Evolutionary conservation across 2,888 invertebrate genomes (phyloP).

Genomic region (Sicus ferrugineus): DNA sequence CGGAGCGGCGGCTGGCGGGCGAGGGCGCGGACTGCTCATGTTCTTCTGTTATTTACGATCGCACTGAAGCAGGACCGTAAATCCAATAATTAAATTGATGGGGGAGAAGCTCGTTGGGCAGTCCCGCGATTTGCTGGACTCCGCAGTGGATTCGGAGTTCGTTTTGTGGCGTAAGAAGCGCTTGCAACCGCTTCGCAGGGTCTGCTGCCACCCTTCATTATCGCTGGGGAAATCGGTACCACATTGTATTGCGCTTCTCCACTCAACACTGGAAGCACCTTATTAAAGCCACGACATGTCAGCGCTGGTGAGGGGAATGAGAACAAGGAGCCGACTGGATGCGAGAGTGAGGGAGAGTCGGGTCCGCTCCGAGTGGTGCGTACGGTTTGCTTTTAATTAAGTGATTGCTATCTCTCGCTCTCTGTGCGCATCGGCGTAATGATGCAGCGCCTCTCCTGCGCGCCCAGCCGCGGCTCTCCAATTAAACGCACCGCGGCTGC

Average conservation of each 20-base stretch:
- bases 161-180: no score
- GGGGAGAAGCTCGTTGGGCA: not conserved
- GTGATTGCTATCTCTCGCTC: slow-evolving; percentile 42
- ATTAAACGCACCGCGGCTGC: not conserved
- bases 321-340: not conserved
- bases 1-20: not conserved
- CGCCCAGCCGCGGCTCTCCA: not conserved
- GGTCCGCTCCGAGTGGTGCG: slow-evolving; percentile 17
- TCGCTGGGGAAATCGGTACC: no score
- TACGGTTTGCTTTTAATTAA: slow-evolving; percentile 39
- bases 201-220: not conserved
- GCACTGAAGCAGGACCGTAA: no score
- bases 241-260: no score
- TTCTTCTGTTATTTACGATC: slow-evolving; percentile 12
- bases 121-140: no score
- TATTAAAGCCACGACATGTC: not conserved
- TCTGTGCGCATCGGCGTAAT: slow-evolving; percentile 31
- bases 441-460: not conserved
- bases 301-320: not conserved
- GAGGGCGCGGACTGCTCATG: not conserved
- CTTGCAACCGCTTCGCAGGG: not conserved
- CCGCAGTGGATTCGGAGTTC: no score
- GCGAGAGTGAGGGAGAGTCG: no score
- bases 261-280: slow-evolving; percentile 3
- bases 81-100: not conserved